Evolutionary conservation across 2,888 invertebrate genomes (phyloP).

Genomic region (Nesidiocoris tenuis): DNA sequence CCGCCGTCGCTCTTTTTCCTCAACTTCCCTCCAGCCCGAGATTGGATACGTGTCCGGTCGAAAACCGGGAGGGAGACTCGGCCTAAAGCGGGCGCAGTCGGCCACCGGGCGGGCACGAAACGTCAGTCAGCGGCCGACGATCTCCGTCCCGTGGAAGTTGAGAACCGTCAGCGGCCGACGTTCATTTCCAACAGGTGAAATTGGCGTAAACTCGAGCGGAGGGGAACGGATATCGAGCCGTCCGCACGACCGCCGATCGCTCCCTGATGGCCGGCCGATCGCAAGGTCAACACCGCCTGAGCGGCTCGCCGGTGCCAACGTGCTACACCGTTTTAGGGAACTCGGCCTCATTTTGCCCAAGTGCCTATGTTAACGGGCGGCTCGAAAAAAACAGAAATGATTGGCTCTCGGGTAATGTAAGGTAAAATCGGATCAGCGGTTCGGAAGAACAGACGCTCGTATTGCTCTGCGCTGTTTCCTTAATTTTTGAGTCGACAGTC

Average conservation of each 20-base stretch:
- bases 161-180: neutral
- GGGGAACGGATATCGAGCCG: neutral
- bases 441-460: too few species aligned
- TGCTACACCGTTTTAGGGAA: too few species aligned
- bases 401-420: too few species aligned
- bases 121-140: constrained; percentile 15
- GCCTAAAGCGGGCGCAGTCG: neutral
- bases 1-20: neutral
- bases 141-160: neutral
- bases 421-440: too few species aligned
- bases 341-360: too few species aligned
- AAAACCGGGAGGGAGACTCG: neutral
- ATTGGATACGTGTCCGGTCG: constrained; percentile 41
- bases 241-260: neutral
- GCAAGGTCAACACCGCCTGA: neutral
- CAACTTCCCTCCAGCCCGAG: constrained; percentile 5
- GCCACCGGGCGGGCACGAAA: constrained; percentile 17
- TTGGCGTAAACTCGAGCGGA: neutral
- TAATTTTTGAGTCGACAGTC: too few species aligned
- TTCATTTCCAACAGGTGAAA: neutral
- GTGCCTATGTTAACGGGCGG: too few species aligned
- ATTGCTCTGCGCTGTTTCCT: too few species aligned
- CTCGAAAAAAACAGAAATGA: too few species aligned
- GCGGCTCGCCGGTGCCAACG: too few species aligned
- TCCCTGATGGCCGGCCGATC: neutral